Base-by-base conservation (phyloP, 2,888 invertebrate species). In the Heliothis peltigera region DNA sequence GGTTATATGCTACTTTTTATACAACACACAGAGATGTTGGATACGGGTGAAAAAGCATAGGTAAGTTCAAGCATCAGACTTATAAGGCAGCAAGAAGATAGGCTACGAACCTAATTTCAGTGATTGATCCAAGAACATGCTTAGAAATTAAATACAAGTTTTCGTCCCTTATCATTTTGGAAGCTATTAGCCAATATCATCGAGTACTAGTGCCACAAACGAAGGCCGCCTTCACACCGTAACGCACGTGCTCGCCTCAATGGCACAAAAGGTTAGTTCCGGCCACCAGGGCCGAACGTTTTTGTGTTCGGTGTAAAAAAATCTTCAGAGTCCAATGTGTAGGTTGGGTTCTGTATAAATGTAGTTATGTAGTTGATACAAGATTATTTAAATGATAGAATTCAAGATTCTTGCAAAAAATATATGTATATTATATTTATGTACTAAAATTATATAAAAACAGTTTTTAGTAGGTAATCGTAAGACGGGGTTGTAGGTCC, bases 181-280 rank as follows among this genome's bases (percentile, higher is more conserved):
- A 59, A 48, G 52, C 32, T 56, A 64, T 59, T 49, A 72, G 56
- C 35, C 43, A 58, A 52, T 70, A 70, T 71, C 59, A 63, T 21
- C 52, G 15, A 58, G 56, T 75, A 70, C 56, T 60, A 56, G 52
- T 46, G 64, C 25, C 56, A 70, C 55, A 69, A 71, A 70, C 58
- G 77, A 64, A 55, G 70, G 42, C 63, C 55, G 64, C 62, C 67
- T 65, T 66, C 52, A 65, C 77, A 73, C 70, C 62, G 73, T 60
- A 65, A 77, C 80, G 87, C 87, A 85, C 87, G 87, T 86, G 86
- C 87, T 80, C 76, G 43, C 12, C 44, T 81, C 81, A 78, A 79
- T 81, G 74, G 71, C 76, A 64, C 83, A 81, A 85, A 80, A 84
- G 82, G 74, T 75, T 64, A 70, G 85, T 85, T 86, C 87, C 84